Evolutionary conservation across 2,797 vertebrate species (phyloP).

Genomic region (Enteromius mattozi): DNA sequence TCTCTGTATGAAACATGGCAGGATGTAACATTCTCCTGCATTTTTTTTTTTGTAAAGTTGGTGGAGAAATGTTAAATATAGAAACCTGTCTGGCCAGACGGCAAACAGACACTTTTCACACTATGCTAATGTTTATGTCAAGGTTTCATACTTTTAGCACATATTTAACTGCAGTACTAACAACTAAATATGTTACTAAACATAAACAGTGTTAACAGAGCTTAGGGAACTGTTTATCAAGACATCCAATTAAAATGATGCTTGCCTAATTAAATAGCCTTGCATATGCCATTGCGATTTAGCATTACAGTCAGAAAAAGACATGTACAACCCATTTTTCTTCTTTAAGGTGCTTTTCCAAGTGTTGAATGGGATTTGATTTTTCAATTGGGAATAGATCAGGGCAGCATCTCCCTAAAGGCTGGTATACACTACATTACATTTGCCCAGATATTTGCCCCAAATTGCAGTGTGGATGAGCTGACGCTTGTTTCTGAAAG

Average conservation of each 20-base stretch:
- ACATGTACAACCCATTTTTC: not conserved
- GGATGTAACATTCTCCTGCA: not conserved
- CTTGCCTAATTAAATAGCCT: not conserved
- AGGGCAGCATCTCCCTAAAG: not conserved
- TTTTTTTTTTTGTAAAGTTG: not conserved
- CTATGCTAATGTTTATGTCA: not conserved
- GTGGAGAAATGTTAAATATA: slow-evolving; percentile 18
- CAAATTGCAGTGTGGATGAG: not conserved
- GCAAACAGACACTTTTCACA: slow-evolving; percentile 30
- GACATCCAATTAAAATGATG: not conserved
- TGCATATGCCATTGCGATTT: not conserved
- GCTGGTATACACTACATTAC: not conserved
- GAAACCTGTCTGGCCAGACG: slow-evolving; percentile 22
- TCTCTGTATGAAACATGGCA: not conserved
- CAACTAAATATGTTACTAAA: not conserved
- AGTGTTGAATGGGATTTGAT: not conserved
- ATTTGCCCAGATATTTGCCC: not conserved
- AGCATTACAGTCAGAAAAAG: not conserved
- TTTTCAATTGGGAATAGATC: not conserved
- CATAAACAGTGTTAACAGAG: not conserved
- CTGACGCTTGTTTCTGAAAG: not conserved
- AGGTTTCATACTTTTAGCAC: not conserved
- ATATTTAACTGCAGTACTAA: not conserved
- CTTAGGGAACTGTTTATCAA: not conserved
- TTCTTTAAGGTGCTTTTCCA: not conserved